Base-by-base conservation (phyloP, 2,113 vertebrate genomes). In the Recurvirostra avosetta region DNA sequence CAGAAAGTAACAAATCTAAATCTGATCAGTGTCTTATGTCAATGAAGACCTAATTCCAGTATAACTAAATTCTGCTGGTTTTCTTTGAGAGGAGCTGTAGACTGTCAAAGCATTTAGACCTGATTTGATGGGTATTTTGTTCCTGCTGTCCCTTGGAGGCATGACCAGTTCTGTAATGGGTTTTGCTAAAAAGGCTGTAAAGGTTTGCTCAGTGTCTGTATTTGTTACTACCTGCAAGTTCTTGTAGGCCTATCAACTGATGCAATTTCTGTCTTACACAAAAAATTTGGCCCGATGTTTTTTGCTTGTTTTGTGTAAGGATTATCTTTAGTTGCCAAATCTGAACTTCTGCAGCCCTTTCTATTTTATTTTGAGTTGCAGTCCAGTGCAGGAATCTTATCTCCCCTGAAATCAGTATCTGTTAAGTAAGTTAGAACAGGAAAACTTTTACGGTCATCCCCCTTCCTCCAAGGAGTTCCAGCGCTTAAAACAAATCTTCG, bases 131-230 rank as follows among this genome's bases (percentile, higher is more conserved):
- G 2, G 3, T 34, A 12, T 88, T 88, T 96, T 68, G 2, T 34
- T 68, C 32, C 27, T 72, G 14, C 32, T 55, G 12, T 90, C 8
- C 7, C 27, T 56, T 62, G 30, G 45, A 20, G 63, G 10, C 0
- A 0, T 1, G 3, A 3, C 23, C 27, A 49, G 11, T 22, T 78
- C 40, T 68, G 13, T 36, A 78, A 43, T 1, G 7, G 13, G 5
- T 40, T 92, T 75, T 78, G 15, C 12, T 75, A 12, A 27, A 72
- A 71, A 65, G 7, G 20, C 3, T 70, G 12, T 79, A 30, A 84
- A 27, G 4, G 0, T 62, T 63, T 90, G 8, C 32, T 82, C 7
- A 1, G 3, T 63, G 25, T 50, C 56, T 55, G 15, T 38, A 5
- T 26, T 61, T 76, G 73, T 84, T 43, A 43, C 22, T 63, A 23